phyloP scores from a whole-genome alignment of 2,113 vertebrate genomes.

The Castor canadensis region DNA sequence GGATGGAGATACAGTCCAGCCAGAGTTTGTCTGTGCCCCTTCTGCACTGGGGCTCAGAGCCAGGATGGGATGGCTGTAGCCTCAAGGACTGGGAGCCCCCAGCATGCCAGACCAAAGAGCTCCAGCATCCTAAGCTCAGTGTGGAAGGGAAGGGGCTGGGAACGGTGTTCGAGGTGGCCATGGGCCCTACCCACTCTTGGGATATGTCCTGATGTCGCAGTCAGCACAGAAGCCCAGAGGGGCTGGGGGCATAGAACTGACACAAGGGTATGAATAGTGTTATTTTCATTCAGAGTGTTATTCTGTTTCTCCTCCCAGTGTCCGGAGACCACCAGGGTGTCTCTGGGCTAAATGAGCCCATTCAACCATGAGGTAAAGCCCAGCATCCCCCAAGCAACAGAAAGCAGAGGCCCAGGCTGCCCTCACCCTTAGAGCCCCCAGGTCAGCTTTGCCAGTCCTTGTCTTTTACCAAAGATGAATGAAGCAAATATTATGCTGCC shows the following conservation, averaged over 20 bases:
- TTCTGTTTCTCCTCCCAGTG: slow-evolving; percentile 43
- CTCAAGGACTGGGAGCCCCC: slow-evolving; percentile 55
- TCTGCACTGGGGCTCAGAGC: slow-evolving; percentile 33
- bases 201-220: slow-evolving; percentile 14
- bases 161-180: neutral
- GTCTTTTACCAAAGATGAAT: slow-evolving; percentile 77
- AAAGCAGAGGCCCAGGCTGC: slow-evolving; percentile 37
- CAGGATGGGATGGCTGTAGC: neutral
- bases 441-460: slow-evolving; percentile 58
- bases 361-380: slow-evolving; percentile 50
- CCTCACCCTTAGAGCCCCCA: neutral
- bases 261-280: slow-evolving; percentile 68
- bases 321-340: slow-evolving; percentile 56
- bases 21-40: slow-evolving; percentile 18
- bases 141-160: neutral
- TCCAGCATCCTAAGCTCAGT: slow-evolving; percentile 16
- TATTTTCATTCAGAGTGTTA: slow-evolving; percentile 76
- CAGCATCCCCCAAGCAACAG: neutral
- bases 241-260: slow-evolving; percentile 21
- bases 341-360: slow-evolving; percentile 44
- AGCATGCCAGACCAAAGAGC: slow-evolving; percentile 54
- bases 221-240: neutral
- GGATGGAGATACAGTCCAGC: slow-evolving; percentile 59
- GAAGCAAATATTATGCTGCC: slow-evolving; percentile 74
- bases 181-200: neutral